These are phyloP conservation scores for Drosophila azteca DNA, from an alignment of 1,140 invertebrate genomes.

Conservation along the genomic window DNA sequence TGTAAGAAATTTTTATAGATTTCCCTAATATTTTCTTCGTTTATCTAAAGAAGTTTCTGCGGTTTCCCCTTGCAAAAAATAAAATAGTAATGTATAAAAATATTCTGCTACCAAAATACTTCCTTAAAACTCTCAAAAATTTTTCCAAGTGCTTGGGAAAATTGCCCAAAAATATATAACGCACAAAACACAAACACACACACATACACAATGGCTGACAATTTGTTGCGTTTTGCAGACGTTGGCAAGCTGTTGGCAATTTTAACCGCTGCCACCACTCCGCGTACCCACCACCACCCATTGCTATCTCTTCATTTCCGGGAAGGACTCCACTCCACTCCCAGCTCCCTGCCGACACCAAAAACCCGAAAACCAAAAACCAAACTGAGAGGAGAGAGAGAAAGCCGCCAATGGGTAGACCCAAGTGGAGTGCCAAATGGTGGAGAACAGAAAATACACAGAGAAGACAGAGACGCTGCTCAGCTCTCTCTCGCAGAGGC, in stretches of 20 bases:
- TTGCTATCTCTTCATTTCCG: slow-evolving; percentile 53
- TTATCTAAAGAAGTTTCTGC: no score
- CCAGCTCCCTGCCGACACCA: slow-evolving; percentile 20
- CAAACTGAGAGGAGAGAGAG: slow-evolving; percentile 12
- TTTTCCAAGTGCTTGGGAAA: slow-evolving; percentile 40
- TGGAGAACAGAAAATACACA: background rate
- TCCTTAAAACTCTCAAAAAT: background rate
- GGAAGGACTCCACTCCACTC: slow-evolving; percentile 9
- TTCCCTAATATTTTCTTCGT: no score
- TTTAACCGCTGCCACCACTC: slow-evolving; percentile 58
- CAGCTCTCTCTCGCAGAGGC: background rate
- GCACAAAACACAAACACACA: slow-evolving; percentile 8
- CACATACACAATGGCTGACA: slow-evolving; percentile 55
- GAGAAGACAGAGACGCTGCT: background rate
- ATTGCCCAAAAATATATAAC: slow-evolving; percentile 8
- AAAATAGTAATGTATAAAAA: no score
- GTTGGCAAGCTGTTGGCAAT: slow-evolving; percentile 71
- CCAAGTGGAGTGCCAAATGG: slow-evolving; percentile 34
- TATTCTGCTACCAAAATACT: no score
- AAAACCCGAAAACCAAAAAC: slow-evolving; percentile 48
- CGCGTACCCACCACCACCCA: background rate
- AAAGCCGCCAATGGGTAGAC: slow-evolving; percentile 28
- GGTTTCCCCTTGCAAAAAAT: no score
- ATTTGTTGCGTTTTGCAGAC: slow-evolving; percentile 58
- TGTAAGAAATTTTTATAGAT: no score